Evolutionary conservation across 2,797 vertebrate genomes (phyloP).

Genomic region (Sorex maritimensis): DNA sequence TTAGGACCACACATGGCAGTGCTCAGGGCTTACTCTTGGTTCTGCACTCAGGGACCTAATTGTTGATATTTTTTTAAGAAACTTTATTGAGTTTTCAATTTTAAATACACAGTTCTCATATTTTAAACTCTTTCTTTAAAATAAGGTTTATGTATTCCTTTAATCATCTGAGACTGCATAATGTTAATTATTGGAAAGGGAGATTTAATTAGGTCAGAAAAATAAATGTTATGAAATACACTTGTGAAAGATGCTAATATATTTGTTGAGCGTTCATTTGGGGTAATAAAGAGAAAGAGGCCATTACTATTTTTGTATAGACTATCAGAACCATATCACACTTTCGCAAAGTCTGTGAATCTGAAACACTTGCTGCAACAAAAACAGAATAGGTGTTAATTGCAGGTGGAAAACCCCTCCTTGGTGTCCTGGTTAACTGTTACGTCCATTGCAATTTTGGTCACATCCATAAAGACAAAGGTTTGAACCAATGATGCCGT

Average conservation of each 20-base stretch:
- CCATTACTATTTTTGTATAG: constrained; percentile 34
- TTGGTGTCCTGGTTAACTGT: not conserved
- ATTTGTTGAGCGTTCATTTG: not conserved
- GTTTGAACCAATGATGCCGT: not conserved
- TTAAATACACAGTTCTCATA: constrained; percentile 23
- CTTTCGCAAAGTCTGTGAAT: constrained; percentile 21
- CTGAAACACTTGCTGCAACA: not conserved
- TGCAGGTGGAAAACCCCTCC: not conserved
- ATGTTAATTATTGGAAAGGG: not conserved
- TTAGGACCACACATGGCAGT: no score
- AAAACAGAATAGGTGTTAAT: constrained; percentile 18
- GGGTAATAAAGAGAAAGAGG: constrained; percentile 31
- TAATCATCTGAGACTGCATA: not conserved
- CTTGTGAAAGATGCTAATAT: not conserved
- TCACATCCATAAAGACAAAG: not conserved
- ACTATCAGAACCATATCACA: not conserved
- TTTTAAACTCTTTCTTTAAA: constrained; percentile 16
- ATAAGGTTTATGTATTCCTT: constrained; percentile 41
- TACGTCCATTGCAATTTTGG: no score
- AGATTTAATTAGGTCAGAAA: not conserved
- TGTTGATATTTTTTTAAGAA: not conserved
- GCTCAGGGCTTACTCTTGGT: no score
- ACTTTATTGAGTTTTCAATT: not conserved
- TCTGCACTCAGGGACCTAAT: no score
- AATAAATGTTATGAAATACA: not conserved